Conservation (phyloP, 2,113 vertebrate species). For the Glaucidium brasilianum region DNA sequence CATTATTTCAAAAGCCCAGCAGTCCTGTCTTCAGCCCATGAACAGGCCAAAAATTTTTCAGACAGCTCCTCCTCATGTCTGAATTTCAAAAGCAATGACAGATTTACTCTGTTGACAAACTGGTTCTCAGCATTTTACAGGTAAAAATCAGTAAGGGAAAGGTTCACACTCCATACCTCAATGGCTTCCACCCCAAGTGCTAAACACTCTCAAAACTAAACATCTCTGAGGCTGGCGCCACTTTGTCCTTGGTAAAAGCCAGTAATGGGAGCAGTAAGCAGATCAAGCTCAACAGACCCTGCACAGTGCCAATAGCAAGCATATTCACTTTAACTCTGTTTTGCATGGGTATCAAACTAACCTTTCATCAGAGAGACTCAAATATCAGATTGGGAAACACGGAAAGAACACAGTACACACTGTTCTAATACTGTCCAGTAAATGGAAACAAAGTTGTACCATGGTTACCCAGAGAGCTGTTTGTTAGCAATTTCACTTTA, state of each 20-base stretch:
- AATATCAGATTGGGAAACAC: background rate
- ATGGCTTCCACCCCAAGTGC: background rate
- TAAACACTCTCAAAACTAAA: background rate
- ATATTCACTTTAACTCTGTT: background rate
- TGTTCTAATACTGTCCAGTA: background rate
- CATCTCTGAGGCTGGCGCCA: background rate
- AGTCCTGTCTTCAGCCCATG: background rate
- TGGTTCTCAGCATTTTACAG: background rate
- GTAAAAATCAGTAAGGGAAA: background rate
- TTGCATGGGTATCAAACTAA: background rate
- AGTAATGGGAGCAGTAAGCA: background rate
- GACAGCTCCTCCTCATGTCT: background rate
- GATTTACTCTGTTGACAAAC: background rate
- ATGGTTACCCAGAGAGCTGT: background rate
- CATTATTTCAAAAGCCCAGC: background rate
- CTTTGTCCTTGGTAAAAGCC: background rate
- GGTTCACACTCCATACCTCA: accelerated
- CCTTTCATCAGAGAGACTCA: background rate
- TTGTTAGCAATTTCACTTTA: background rate
- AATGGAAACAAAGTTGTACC: background rate
- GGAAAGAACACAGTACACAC: background rate
- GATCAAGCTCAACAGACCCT: background rate
- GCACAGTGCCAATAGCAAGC: background rate
- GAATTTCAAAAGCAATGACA: background rate
- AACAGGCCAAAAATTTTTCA: background rate